Conservation (phyloP, 2,797 vertebrate species). For the Psittacula echo region DNA sequence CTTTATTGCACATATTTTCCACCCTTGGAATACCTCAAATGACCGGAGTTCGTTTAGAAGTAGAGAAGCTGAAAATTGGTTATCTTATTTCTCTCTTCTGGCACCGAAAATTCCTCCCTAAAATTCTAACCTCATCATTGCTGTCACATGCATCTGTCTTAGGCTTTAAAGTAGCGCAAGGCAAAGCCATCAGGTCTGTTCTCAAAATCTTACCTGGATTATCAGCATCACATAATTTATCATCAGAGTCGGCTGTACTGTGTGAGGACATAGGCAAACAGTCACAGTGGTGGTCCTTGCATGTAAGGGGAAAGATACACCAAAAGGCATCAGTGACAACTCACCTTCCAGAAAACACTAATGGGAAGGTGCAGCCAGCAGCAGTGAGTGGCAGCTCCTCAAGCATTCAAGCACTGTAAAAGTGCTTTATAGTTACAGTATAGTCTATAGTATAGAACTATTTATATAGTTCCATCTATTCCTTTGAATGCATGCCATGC, state of each 20-base stretch:
- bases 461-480: neutral
- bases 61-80: neutral
- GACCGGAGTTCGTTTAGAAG: neutral
- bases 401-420: neutral
- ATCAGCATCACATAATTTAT: neutral
- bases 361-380: neutral
- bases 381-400: neutral
- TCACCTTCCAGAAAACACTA: neutral
- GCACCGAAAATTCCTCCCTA: neutral
- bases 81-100: neutral
- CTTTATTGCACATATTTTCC: neutral
- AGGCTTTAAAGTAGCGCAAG: neutral
- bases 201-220: neutral
- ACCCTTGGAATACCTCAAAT: neutral
- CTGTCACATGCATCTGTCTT: neutral
- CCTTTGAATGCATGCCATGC: neutral
- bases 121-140: neutral
- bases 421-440: neutral
- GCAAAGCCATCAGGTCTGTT: neutral
- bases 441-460: neutral
- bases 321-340: neutral
- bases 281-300: neutral
- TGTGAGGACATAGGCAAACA: neutral
- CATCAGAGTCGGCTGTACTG: neutral
- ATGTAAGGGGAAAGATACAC: neutral